Evolutionary conservation across 2,888 invertebrate species (phyloP).

Genomic region (Orthonychiurus folsomi): DNA sequence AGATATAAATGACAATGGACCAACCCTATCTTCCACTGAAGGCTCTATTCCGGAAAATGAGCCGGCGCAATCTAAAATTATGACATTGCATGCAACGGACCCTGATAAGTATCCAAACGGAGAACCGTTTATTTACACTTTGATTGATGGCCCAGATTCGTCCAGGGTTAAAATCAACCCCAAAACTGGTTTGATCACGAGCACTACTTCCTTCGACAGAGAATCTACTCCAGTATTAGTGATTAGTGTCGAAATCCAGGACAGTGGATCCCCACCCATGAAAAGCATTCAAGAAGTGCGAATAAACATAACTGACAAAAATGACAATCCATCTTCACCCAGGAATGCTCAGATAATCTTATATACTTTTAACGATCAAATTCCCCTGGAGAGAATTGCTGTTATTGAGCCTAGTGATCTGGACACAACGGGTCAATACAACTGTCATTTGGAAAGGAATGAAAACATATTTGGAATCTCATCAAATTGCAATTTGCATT

Average conservation of each 20-base stretch:
- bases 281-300: conserved; percentile 80
- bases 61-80: conserved; percentile 73
- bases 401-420: conserved; percentile 86
- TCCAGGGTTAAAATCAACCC: conserved; percentile 82
- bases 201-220: conserved; percentile 79
- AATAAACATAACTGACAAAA: conserved; percentile 81
- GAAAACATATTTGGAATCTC: conserved; percentile 51
- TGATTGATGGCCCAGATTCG: conserved; percentile 80
- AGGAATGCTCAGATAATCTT: conserved; percentile 72
- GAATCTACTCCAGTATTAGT: conserved; percentile 76
- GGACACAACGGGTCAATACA: conserved; percentile 80
- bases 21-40: conserved; percentile 76
- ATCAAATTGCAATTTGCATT: conserved; percentile 68
- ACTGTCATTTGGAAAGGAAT: conserved; percentile 60
- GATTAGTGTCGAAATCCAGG: conserved; percentile 83
- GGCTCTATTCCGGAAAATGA: conserved; percentile 88
- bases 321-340: conserved; percentile 82
- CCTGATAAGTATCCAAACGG: conserved; percentile 78
- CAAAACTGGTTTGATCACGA: conserved; percentile 79
- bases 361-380: conserved; percentile 62
- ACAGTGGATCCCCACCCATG: conserved; percentile 71
- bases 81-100: conserved; percentile 85
- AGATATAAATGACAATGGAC: conserved; percentile 88
- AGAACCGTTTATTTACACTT: conserved; percentile 77
- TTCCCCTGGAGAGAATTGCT: conserved; percentile 74